Conservation (phyloP, 2,113 vertebrate genomes). For the Brachyistius frenatus region DNA sequence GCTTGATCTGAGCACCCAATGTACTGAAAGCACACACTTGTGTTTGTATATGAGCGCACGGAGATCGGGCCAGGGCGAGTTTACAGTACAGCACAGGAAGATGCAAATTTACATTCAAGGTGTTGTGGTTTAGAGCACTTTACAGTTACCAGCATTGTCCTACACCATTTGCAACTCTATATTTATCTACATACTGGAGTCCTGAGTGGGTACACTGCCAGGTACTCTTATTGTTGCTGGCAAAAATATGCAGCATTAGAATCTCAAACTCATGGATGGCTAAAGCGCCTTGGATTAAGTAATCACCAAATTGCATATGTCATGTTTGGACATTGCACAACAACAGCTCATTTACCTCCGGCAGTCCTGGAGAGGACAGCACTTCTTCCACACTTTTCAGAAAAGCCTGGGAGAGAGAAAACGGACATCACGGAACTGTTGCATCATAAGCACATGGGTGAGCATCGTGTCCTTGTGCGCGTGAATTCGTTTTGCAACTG, state of each 20-base stretch:
- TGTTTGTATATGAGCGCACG: slow-evolving; percentile 38
- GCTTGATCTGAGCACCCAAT: slow-evolving; percentile 51
- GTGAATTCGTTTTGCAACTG: slow-evolving; percentile 42
- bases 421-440: slow-evolving; percentile 56
- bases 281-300: slow-evolving; percentile 36
- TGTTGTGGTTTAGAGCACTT: slow-evolving; percentile 7
- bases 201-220: slow-evolving; percentile 21
- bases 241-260: slow-evolving; percentile 40
- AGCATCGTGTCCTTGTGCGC: slow-evolving; percentile 37
- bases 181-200: neutral
- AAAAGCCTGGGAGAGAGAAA: slow-evolving; percentile 86
- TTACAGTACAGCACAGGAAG: slow-evolving; percentile 23
- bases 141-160: neutral
- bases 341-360: slow-evolving; percentile 76
- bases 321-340: slow-evolving; percentile 57
- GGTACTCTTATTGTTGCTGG: slow-evolving; percentile 25
- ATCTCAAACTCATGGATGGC: slow-evolving; percentile 20
- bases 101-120: slow-evolving; percentile 22
- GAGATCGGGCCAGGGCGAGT: slow-evolving; percentile 36
- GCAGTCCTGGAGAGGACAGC: slow-evolving; percentile 82
- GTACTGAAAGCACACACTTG: slow-evolving; percentile 61
- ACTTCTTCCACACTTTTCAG: slow-evolving; percentile 89
- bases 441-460: slow-evolving; percentile 51
- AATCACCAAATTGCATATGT: slow-evolving; percentile 51
- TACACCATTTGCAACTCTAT: neutral